Evolutionary conservation across 2,888 invertebrate genomes (phyloP), one percentile per base, ranked within the genome.

Genomic region (Cyclophora punctaria): DNA sequence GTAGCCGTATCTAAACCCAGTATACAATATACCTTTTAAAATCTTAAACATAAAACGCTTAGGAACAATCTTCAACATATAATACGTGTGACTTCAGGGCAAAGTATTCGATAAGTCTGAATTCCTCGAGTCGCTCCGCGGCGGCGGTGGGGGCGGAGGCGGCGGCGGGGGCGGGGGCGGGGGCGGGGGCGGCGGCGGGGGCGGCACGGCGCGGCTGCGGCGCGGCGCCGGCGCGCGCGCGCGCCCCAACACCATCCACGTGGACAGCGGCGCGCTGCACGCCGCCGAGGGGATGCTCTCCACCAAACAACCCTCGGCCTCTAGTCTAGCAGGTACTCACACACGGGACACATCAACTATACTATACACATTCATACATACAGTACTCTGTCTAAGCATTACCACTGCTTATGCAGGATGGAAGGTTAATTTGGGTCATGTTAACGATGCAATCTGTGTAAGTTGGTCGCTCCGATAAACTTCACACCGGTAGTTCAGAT

Each of bases 221-320:
- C 58, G 84, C 86, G 93, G 82, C 85, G 88, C 90, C 48, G 89
- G 66, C 49, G 57, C 91, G 34, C 91, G 96, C 57, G 96, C 95
- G 44, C 89, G 96, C 37, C 96, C 96, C 47, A 96, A 96, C 89
- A 97, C 96, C 44, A 96, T 97, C 57, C 96, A 97, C 75, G 95
- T 96, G 57, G 96, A 96, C 77, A 93, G 93, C 69, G 93, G 93
- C 49, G 92, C 93, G 43, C 91, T 94, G 48, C 94, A 95, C 69
- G 91, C 93, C 62, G 94, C 94, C 0, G 94, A 95, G 71, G 94
- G 94, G 55, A 91, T 93, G 80, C 90, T 94, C 59, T 90, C 91
- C 56, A 91, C 92, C 63, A 94, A 94, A 73, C 95, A 95, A 73
- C 95, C 96, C 57, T 95, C 95, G 53, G 91, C 92, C 62, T 93